Evolutionary conservation across 2,888 invertebrate species (phyloP).

Genomic region (Tipula vernalis): DNA sequence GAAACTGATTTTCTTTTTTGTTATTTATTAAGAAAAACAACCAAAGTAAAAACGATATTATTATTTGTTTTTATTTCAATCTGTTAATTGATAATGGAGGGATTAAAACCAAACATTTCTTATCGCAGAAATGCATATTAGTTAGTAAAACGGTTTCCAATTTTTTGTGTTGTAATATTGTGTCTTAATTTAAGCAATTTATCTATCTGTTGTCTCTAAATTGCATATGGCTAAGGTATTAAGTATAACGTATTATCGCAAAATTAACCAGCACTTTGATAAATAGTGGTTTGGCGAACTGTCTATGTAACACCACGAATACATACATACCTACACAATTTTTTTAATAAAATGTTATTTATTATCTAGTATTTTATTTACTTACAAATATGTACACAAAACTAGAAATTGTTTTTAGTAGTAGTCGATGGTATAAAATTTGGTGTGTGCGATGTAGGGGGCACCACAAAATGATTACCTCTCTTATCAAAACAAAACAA

Average conservation of each 20-base stretch:
- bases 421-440: not conserved
- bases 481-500: not conserved
- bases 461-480: not conserved
- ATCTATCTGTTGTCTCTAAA: not conserved
- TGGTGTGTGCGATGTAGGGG: not conserved
- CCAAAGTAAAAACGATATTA: not conserved
- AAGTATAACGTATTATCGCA: not conserved
- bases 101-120: not conserved
- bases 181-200: not conserved
- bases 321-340: not conserved
- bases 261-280: not conserved
- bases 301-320: not conserved
- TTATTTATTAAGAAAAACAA: not conserved
- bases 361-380: not conserved
- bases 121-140: not conserved
- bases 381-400: not conserved
- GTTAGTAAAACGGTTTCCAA: not conserved
- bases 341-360: not conserved
- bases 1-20: not conserved
- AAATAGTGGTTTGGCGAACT: not conserved
- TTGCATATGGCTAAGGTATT: not conserved
- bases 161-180: not conserved
- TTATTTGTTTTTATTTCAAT: not conserved
- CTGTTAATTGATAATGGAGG: not conserved
- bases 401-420: not conserved